Conservation (phyloP, 1,140 invertebrate species). For the Glossosoma conforme region DNA sequence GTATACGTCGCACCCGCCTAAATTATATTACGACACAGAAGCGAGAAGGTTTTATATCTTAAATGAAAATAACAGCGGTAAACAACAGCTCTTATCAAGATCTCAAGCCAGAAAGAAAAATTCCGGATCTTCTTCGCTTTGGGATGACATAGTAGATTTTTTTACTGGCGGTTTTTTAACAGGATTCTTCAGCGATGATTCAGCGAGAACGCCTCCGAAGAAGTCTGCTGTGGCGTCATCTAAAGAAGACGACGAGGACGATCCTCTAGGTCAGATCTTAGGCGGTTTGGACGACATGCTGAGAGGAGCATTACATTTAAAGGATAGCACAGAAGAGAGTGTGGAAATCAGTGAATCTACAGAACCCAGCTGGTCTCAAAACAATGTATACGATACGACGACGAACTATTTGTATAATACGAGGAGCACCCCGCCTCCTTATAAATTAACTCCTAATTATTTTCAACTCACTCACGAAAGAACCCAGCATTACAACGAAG, state of each 20-base stretch:
- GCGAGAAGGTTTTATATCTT: constrained; percentile 19
- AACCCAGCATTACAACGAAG: too few species aligned
- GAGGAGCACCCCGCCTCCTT: too few species aligned
- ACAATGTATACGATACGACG: too few species aligned
- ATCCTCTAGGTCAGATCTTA: constrained; percentile 20
- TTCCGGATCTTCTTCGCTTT: neutral
- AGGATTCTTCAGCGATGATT: constrained; percentile 2
- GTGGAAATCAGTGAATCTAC: too few species aligned
- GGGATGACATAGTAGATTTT: constrained; percentile 17
- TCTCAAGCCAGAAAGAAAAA: neutral
- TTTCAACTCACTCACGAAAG: too few species aligned
- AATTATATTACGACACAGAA: constrained; percentile 17
- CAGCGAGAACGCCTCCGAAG: constrained; percentile 14
- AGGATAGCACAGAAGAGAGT: neutral
- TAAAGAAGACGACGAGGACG: constrained; percentile 17
- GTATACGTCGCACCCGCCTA: neutral
- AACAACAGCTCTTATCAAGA: neutral
- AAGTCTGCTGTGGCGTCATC: too few species aligned
- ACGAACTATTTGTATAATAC: too few species aligned
- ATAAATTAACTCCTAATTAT: too few species aligned
- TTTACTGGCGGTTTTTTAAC: constrained; percentile 18
- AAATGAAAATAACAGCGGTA: neutral
- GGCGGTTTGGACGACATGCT: constrained; percentile 25
- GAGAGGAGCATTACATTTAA: neutral
- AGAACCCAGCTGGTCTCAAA: neutral